Base-by-base conservation (phyloP, 2,113 vertebrate species). In the Carassius carassius region DNA sequence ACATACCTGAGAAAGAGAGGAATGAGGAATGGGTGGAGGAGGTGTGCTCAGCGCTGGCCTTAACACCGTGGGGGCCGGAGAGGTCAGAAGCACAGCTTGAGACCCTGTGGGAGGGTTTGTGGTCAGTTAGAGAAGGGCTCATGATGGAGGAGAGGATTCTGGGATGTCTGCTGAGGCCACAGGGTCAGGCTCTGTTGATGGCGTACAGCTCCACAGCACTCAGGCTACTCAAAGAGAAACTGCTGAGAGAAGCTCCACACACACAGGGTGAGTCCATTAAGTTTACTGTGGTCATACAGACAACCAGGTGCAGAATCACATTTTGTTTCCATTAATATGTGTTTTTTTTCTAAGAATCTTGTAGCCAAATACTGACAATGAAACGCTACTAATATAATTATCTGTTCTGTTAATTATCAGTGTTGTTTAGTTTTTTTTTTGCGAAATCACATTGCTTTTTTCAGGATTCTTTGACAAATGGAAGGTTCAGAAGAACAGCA, bases 61-160 rank as follows among this genome's bases (percentile, higher is more conserved):
- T 95, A 79, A 94, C 97, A 91, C 95, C 92, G 1, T 94, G 95
- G 89, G 92, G 94, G 32, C 82, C 92, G 7, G 89, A 92, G 13
- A 85, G 87, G 0, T 89, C 92, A 0, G 89, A 89, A 2, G 89
- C 86, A 11, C 95, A 96, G 89, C 82, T 97, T 32, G 94, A 87
- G 4, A 91, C 91, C 0, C 92, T 99, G 5, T 97, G 96, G 78
- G 94, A 94, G 69, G 95, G 94, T 2, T 93, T 99, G 35, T 94
- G 96, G 91, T 92, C 91, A 19, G 90, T 94, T 11, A 96, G 95
- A 88, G 92, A 93, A 60, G 86, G 91, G 0, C 93, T 90, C 0
- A 91, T 98, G 63, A 92, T 11, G 12, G 97, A 99, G 88, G 96
- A 97, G 90, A 94, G 85, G 75, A 83, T 99, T 11, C 94, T 99